These are phyloP conservation scores for Sardina pilchardus DNA, from an alignment of 2,113 vertebrate species.

Conservation along the genomic window DNA sequence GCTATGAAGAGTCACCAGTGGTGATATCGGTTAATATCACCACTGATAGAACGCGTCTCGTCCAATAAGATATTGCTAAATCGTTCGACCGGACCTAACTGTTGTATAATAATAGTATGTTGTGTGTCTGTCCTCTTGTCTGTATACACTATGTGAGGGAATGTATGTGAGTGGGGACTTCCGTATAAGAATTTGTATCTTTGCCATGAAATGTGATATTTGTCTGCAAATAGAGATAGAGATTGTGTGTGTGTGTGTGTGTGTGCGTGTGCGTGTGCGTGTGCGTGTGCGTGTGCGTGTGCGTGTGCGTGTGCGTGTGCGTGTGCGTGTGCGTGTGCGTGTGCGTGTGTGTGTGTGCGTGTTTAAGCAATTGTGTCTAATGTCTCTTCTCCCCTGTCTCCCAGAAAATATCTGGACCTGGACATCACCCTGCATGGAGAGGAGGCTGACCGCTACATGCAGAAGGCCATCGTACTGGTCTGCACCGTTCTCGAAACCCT, in stretches of 20 bases:
- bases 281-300: neutral
- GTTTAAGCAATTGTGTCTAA: neutral
- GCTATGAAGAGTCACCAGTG: no score
- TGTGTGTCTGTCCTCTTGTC: neutral
- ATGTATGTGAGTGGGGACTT: neutral
- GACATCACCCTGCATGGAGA: constrained; percentile 79
- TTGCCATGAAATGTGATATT: no score
- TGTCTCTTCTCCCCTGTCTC: neutral
- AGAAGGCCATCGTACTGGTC: constrained; percentile 65
- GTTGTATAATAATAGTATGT: no score
- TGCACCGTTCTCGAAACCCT: constrained; percentile 68
- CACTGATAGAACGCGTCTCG: no score
- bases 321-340: constrained; percentile 19
- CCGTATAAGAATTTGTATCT: neutral
- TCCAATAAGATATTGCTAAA: no score
- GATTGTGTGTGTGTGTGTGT: neutral
- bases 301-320: neutral
- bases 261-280: neutral
- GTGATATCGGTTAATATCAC: no score
- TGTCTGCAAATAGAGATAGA: no score
- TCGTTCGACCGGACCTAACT: no score
- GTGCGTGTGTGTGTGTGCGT: constrained; percentile 5
- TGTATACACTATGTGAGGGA: neutral
- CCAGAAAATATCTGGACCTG: constrained; percentile 79
- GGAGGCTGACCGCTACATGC: constrained; percentile 72